Conservation (phyloP, 2,888 invertebrate genomes). For the Pogonocherus hispidulus region DNA sequence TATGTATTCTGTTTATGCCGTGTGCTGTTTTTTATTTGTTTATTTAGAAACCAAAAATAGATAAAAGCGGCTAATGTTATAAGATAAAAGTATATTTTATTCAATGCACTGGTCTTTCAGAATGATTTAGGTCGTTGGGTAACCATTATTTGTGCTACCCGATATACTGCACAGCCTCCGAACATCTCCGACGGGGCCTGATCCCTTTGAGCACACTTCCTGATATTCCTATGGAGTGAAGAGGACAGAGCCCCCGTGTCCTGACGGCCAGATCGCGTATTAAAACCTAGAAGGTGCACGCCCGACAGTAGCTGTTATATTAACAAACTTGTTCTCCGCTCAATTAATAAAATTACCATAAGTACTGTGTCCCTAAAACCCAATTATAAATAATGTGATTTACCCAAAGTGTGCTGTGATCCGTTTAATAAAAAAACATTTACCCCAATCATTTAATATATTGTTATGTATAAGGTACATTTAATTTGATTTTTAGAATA, state of each 20-base stretch:
- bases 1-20: too few relatives aligned
- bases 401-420: slow-evolving; percentile 57
- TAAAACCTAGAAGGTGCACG: slow-evolving; percentile 61
- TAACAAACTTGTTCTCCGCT: slow-evolving; percentile 56
- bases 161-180: slow-evolving; percentile 31
- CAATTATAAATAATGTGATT: slow-evolving; percentile 57
- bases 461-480: slow-evolving; percentile 55
- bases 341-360: slow-evolving; percentile 48
- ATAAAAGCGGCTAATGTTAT: too few relatives aligned
- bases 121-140: too few relatives aligned
- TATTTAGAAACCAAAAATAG: too few relatives aligned
- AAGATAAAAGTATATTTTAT: too few relatives aligned
- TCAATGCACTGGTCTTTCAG: too few relatives aligned
- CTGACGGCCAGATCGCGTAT: slow-evolving; percentile 59
- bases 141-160: slow-evolving; percentile 4
- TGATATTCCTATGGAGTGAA: slow-evolving; percentile 52
- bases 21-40: too few relatives aligned
- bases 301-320: slow-evolving; percentile 63
- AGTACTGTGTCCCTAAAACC: slow-evolving; percentile 51
- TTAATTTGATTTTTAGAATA: slow-evolving; percentile 49
- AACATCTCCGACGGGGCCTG: slow-evolving; percentile 42
- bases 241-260: slow-evolving; percentile 57
- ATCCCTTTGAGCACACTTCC: slow-evolving; percentile 45
- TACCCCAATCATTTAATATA: slow-evolving; percentile 37
- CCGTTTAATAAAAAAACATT: slow-evolving; percentile 38